These are phyloP conservation scores for Prorops nasuta DNA, from an alignment of 1,140 invertebrate genomes.

Conservation along the genomic window DNA sequence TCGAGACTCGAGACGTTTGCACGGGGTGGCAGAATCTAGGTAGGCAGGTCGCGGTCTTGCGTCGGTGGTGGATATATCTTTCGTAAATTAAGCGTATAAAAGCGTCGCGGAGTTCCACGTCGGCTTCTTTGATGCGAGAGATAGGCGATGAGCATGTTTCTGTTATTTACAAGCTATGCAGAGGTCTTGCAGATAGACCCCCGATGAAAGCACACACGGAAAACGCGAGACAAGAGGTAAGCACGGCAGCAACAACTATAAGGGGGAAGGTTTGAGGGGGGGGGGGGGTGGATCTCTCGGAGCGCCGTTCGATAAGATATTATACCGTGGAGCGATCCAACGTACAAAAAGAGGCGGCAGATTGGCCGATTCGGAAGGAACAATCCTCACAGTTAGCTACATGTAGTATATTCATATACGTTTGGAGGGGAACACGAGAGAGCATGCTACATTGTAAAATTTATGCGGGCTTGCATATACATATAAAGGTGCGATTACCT, in stretches of 20 bases:
- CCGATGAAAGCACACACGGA: no score
- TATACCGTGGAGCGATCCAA: no score
- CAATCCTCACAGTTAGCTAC: no score
- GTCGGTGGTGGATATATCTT: conserved; percentile 41
- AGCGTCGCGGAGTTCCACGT: conserved; percentile 30
- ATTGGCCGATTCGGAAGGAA: no score
- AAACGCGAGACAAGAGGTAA: background rate
- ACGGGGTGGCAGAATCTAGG: conserved; percentile 40
- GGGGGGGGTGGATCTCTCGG: background rate
- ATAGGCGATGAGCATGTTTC: conserved; percentile 38
- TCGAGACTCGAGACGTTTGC: conserved; percentile 10
- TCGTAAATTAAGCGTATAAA: conserved; percentile 53
- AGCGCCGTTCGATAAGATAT: no score
- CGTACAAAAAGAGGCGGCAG: no score
- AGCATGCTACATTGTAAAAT: no score
- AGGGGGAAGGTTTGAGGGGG: conserved; percentile 1
- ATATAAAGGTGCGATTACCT: background rate
- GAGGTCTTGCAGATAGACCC: conserved; percentile 9
- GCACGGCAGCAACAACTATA: background rate
- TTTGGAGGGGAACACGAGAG: no score
- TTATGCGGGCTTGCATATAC: background rate
- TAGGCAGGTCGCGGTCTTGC: conserved; percentile 19
- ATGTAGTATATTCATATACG: no score
- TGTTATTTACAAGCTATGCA: conserved; percentile 38
- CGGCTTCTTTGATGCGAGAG: conserved; percentile 46